These are phyloP conservation scores for Macaca mulatta DNA, from an alignment of 2,113 vertebrate genomes.

Conservation along the genomic window DNA sequence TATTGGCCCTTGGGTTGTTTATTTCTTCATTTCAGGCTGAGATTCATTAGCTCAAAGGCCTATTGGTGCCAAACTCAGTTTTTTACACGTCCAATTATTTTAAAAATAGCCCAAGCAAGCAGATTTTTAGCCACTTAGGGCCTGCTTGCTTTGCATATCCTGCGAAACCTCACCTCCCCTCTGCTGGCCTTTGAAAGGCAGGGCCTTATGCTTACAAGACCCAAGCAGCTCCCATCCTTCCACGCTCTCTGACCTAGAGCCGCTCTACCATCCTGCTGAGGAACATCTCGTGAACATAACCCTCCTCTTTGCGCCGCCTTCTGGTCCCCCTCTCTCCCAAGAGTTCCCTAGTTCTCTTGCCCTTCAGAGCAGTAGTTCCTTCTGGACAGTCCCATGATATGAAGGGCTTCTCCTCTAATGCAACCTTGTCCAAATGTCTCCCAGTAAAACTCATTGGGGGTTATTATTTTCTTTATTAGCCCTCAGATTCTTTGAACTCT, in stretches of 20 bases:
- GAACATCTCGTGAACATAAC: not conserved
- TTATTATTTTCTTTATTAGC: not conserved
- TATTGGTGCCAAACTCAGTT: not conserved
- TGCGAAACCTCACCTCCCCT: not conserved
- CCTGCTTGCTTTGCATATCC: not conserved
- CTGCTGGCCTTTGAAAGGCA: not conserved
- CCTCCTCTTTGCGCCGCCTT: fast-evolving
- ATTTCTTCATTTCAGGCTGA: not conserved
- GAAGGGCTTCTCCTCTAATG: not conserved
- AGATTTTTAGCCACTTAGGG: not conserved
- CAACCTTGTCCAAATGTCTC: not conserved
- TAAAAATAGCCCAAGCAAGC: not conserved
- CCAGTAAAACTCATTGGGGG: not conserved
- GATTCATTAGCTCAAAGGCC: not conserved
- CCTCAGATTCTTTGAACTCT: not conserved
- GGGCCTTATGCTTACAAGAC: not conserved
- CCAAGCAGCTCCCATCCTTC: not conserved
- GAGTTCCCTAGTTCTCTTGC: too few species aligned
- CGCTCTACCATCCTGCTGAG: not conserved
- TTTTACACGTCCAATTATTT: not conserved
- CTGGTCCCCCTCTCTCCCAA: not conserved
- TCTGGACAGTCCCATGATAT: not conserved
- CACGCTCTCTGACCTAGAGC: not conserved
- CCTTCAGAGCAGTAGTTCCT: not conserved
- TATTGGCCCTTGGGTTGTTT: not conserved